phyloP scores from a whole-genome alignment of 2,888 invertebrate genomes.

The Sesamia inferens region DNA sequence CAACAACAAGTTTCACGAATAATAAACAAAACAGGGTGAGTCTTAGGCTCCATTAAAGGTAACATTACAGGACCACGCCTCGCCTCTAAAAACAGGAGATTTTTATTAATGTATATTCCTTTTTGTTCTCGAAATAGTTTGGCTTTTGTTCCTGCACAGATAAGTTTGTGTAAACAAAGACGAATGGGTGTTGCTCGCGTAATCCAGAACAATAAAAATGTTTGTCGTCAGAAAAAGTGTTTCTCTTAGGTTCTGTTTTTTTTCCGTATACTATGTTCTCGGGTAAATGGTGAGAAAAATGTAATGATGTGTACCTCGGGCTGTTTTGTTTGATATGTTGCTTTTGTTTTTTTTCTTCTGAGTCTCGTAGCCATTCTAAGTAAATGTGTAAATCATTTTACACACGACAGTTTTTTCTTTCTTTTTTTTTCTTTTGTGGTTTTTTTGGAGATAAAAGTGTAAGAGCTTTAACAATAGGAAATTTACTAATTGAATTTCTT shows the following conservation, averaged over 20 bases:
- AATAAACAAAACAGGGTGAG: slow-evolving; percentile 34
- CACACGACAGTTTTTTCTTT: not conserved
- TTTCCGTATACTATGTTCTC: slow-evolving; percentile 24
- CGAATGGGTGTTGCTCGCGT: slow-evolving; percentile 47
- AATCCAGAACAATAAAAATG: slow-evolving; percentile 61
- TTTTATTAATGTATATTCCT: slow-evolving; percentile 65
- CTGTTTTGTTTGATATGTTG: slow-evolving; percentile 46
- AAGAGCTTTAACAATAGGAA: not conserved
- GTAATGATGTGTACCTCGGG: slow-evolving; percentile 16
- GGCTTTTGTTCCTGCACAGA: slow-evolving; percentile 60
- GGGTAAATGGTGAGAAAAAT: slow-evolving; percentile 47
- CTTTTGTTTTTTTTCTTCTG: slow-evolving; percentile 11
- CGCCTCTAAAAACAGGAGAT: slow-evolving; percentile 47
- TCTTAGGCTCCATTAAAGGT: slow-evolving; percentile 51
- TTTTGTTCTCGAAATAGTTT: slow-evolving; percentile 65
- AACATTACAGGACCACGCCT: slow-evolving; percentile 44
- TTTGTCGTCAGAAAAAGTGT: slow-evolving; percentile 42
- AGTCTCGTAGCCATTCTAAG: not conserved
- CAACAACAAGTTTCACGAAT: slow-evolving; percentile 20
- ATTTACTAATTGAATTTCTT: not conserved
- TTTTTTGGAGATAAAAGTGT: not conserved
- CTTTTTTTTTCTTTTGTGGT: not conserved
- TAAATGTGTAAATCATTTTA: slow-evolving; percentile 26
- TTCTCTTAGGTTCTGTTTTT: slow-evolving; percentile 38
- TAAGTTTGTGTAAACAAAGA: slow-evolving; percentile 62